Conservation (phyloP, 92 coral and sea anemone genomes). For the Metridium senile region DNA sequence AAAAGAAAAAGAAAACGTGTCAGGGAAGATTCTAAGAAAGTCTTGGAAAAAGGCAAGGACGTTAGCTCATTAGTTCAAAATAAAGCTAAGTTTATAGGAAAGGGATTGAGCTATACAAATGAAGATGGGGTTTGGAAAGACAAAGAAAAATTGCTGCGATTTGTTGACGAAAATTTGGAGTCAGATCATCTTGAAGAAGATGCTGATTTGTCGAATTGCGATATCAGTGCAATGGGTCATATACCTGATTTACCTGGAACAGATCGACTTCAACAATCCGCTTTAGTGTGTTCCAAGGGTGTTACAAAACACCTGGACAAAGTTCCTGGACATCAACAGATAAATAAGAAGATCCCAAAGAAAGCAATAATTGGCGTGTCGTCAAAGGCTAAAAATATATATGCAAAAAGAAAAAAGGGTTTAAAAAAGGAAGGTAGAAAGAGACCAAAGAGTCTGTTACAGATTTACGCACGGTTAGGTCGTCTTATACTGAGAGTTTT, state of each 20-base stretch:
- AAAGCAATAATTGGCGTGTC: slow-evolving; percentile 4
- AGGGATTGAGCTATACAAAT: background rate
- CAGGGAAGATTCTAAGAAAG: background rate
- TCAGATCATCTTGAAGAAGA: background rate
- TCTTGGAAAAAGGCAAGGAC: background rate
- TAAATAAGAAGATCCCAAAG: background rate
- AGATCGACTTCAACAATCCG: background rate
- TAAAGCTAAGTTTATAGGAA: background rate
- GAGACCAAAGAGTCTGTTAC: slow-evolving; percentile 60
- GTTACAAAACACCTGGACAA: background rate
- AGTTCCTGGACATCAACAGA: background rate
- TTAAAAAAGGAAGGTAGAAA: slow-evolving; percentile 46
- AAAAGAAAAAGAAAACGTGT: background rate
- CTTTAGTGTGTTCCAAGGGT: background rate
- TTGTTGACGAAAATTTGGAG: background rate
- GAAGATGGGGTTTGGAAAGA: background rate
- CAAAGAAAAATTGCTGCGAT: background rate
- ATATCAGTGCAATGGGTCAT: background rate
- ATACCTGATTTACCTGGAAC: background rate
- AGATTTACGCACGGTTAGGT: slow-evolving; percentile 60
- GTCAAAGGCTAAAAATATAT: slow-evolving; percentile 31
- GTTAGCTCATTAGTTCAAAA: background rate
- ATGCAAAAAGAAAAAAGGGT: slow-evolving; percentile 52
- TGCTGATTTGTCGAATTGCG: background rate
- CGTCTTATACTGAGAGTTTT: slow-evolving; percentile 65